Evolutionary conservation across 2,888 invertebrate species (phyloP).

Genomic region (Ennomos fuscantarius): DNA sequence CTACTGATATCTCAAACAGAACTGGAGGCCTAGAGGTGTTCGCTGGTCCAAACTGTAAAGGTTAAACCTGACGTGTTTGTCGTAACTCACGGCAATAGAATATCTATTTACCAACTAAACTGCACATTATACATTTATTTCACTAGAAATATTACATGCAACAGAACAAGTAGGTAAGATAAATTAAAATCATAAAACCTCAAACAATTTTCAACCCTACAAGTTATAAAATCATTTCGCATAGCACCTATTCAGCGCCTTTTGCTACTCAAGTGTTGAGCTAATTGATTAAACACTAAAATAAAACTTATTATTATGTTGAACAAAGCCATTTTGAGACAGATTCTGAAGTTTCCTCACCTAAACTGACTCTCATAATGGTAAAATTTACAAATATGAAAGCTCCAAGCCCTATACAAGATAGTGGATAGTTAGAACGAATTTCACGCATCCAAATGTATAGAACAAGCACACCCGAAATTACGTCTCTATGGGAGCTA

Average conservation of each 20-base stretch:
- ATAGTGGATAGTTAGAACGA: no score
- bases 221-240: no score
- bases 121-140: constrained; percentile 25
- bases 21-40: constrained; percentile 26
- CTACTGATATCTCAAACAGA: constrained; percentile 23
- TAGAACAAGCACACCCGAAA: no score
- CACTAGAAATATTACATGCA: constrained; percentile 7
- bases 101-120: constrained; percentile 32
- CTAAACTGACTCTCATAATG: no score
- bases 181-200: constrained; percentile 1
- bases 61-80: constrained; percentile 35
- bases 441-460: no score
- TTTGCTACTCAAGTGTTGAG: not conserved
- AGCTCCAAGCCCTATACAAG: no score
- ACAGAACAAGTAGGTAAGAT: constrained; percentile 8
- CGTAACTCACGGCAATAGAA: constrained; percentile 24
- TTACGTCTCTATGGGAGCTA: no score
- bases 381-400: no score
- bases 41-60: constrained; percentile 33
- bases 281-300: not conserved
- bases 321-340: no score
- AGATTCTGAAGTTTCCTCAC: no score
- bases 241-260: no score
- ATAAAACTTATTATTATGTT: no score
- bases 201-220: not conserved